Evolutionary conservation across 2,888 invertebrate species (phyloP), one percentile per base, ranked within the genome.

Genomic region (Nemotelus pantherinus): DNA sequence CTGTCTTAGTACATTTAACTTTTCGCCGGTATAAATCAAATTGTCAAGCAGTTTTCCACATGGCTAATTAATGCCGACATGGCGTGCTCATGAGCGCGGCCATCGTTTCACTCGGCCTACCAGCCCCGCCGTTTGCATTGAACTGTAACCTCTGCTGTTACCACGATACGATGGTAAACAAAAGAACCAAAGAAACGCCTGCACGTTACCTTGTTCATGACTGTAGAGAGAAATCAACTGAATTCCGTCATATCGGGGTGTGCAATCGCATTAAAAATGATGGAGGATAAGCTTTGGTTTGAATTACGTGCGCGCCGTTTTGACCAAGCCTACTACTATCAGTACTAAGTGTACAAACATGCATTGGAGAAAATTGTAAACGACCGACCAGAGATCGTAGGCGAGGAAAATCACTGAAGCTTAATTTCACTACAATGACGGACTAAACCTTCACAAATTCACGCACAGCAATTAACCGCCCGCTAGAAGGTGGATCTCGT

Each of bases 381-480:
- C 25, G 25, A 25, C 25, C 25, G 25, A 25, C 25, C 25, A 25
- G 25, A 25, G 25, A 25, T 6, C 5, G 44, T n/a, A 9, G n/a
- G 72, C 9, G 25, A 48, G 44, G 74, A 44, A 74, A 74, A 74
- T 74, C 74, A 74, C 41, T 63, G 74, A 68, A 78, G 76, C 79
- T 80, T 79, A 78, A 78, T 78, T 80, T 67, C 72, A 78, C 64
- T 64, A 80, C 80, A 81, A 81, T 81, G 80, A 80, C 79, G 80
- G 76, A 79, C 81, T 81, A 81, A 81, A 81, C 81, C 81, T 81
- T 81, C 81, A 80, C 81, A 81, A 81, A 81, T 81, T 81, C 81
- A 80, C 80, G 77, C 78, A 80, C 80, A 55, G 44, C 68, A 77
- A 77, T 67, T 68, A 65, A 65, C n/a, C 55, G 4, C 39, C 57